Conservation (phyloP, 2,113 vertebrate genomes). For the Clarias macrocephalus region DNA sequence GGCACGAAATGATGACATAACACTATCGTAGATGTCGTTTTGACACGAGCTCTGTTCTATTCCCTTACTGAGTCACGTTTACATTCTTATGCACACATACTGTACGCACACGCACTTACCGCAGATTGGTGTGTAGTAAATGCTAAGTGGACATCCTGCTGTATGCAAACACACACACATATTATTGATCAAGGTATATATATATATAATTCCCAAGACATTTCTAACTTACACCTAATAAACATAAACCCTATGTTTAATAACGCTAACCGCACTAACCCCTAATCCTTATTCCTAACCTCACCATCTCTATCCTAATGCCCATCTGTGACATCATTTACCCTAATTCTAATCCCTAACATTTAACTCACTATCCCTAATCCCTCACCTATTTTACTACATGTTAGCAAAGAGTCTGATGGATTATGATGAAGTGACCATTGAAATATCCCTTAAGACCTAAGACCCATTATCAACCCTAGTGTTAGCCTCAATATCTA, state of each 20-base stretch:
- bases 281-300: neutral
- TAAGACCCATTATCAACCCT: neutral
- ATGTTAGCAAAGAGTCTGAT: neutral
- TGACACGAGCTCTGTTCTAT: constrained; percentile 32
- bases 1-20: constrained; percentile 46
- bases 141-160: no score
- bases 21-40: constrained; percentile 49
- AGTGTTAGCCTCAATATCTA: neutral
- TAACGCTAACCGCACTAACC: neutral
- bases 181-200: neutral
- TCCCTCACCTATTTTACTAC: neutral
- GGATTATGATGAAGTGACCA: neutral
- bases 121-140: no score
- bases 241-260: neutral
- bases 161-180: no score
- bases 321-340: no score
- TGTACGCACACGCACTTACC: constrained; percentile 48
- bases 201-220: constrained; percentile 14
- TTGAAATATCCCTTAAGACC: neutral
- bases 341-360: neutral
- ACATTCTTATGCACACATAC: neutral
- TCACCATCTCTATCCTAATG: neutral
- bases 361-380: neutral
- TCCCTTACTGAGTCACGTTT: constrained; percentile 35
- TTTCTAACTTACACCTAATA: constrained; percentile 2